Evolutionary conservation across 2,113 vertebrate species (phyloP).

Genomic region (Galeopterus variegatus): DNA sequence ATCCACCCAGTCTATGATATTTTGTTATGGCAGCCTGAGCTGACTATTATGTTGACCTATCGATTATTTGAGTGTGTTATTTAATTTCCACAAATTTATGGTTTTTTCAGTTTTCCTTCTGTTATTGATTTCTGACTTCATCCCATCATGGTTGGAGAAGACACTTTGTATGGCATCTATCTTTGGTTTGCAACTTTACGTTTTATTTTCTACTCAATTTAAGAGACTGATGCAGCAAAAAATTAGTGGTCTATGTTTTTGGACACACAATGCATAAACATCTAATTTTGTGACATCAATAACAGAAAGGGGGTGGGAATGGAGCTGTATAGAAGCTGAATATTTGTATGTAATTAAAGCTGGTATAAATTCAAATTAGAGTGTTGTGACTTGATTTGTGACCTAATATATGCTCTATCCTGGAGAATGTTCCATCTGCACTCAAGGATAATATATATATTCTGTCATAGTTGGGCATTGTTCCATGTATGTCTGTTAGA

Average conservation of each 20-base stretch:
- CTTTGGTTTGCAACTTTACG: not conserved
- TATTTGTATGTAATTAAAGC: no score
- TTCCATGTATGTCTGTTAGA: not conserved
- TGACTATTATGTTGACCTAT: not conserved
- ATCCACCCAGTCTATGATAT: not conserved
- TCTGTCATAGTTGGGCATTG: not conserved
- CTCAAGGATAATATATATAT: not conserved
- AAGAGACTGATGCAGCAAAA: no score
- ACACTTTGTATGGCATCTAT: not conserved
- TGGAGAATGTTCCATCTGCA: not conserved
- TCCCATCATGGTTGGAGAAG: not conserved
- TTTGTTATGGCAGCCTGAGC: not conserved
- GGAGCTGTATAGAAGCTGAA: no score
- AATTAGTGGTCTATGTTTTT: no score
- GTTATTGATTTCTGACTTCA: conserved; percentile 31
- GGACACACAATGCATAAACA: no score
- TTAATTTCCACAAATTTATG: conserved; percentile 36
- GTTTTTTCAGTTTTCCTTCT: conserved; percentile 31
- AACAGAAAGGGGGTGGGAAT: no score
- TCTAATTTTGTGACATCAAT: no score
- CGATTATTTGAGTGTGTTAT: not conserved
- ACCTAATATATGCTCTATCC: not conserved
- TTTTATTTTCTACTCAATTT: no score
- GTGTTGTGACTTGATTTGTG: not conserved
- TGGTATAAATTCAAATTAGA: no score